These are phyloP conservation scores for Crepidodera aurea DNA, from an alignment of 2,888 invertebrate genomes.

Conservation along the genomic window DNA sequence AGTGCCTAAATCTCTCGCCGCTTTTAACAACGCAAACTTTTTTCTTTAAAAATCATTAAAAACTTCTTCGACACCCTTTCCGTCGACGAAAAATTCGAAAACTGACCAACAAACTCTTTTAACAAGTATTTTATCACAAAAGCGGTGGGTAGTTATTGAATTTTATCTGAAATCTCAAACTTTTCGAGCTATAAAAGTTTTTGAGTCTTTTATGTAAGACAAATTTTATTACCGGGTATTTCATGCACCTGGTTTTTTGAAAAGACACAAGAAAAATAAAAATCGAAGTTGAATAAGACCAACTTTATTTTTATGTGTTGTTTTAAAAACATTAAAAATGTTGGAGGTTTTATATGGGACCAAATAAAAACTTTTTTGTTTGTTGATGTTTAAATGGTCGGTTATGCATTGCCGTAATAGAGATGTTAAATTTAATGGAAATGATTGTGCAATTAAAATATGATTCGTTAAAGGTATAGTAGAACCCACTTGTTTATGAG, in stretches of 20 bases:
- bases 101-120: slow-evolving; percentile 28
- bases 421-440: too few relatives aligned
- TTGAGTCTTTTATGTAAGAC: not conserved
- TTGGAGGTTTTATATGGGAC: too few relatives aligned
- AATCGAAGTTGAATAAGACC: not conserved
- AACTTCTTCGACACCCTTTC: slow-evolving; percentile 10
- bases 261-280: not conserved
- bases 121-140: slow-evolving; percentile 27
- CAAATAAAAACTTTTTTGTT: too few relatives aligned
- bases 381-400: too few relatives aligned
- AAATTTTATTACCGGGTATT: not conserved
- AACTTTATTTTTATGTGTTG: too few relatives aligned
- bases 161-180: slow-evolving; percentile 8
- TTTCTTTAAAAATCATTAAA: not conserved
- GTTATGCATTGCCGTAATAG: too few relatives aligned
- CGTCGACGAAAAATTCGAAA: not conserved
- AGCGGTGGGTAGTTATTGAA: slow-evolving; percentile 17
- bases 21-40: not conserved
- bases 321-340: too few relatives aligned
- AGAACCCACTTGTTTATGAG: too few relatives aligned
- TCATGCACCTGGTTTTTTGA: not conserved
- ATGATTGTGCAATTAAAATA: too few relatives aligned
- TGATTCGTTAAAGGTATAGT: too few relatives aligned
- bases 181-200: slow-evolving; percentile 1
- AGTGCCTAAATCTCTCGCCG: not conserved